Base-by-base conservation (phyloP, 2,797 vertebrate species). In the Galago senegalensis region DNA sequence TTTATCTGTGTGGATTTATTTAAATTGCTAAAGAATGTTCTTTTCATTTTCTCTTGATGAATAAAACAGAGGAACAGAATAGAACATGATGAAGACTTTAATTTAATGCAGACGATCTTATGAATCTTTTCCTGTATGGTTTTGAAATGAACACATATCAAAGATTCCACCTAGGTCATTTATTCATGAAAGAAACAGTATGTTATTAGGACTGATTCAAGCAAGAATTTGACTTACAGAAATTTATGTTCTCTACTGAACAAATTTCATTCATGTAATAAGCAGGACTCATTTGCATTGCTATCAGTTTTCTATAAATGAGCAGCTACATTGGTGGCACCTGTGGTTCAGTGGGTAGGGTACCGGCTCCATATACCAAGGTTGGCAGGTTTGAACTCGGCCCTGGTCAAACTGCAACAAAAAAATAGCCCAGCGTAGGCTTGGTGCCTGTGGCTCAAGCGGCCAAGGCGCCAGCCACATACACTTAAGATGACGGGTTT, bases 1-100 rank as follows among this genome's bases (percentile, higher is more conserved):
- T 73, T 67, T 83, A 56, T 83, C 27, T 4, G 17, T 61, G 63
- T 49, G 77, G 8, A 29, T 84, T 95, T 86, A 23, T 73, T 93
- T 95, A 93, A 46, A 82, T 13, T 91, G 31, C 17, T 77, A 7
- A 70, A 40, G 80, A 82, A 8, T 95, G 53, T 89, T 95, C 60
- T 61, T 87, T 83, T 34, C 21, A 25, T 1, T 75, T 75, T 76
- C 37, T 88, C 87, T 53, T 13, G 34, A 72, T 60, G 34, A 89
- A 29, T 20, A 69, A 43, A 75, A 65, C 5, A 73, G 9, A 89
- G 46, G 34, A 87, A 17, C 12, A 20, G 67, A 73, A 61, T 11
- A 75, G 10, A 89, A 61, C 31, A 85, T 23, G 85, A 58, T 20
- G 46, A 94, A 61, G 34, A 56, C 4, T 80, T 67, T 79, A 56